Conservation (phyloP, 2,888 invertebrate species). For the Stegophylla sp. region DNA sequence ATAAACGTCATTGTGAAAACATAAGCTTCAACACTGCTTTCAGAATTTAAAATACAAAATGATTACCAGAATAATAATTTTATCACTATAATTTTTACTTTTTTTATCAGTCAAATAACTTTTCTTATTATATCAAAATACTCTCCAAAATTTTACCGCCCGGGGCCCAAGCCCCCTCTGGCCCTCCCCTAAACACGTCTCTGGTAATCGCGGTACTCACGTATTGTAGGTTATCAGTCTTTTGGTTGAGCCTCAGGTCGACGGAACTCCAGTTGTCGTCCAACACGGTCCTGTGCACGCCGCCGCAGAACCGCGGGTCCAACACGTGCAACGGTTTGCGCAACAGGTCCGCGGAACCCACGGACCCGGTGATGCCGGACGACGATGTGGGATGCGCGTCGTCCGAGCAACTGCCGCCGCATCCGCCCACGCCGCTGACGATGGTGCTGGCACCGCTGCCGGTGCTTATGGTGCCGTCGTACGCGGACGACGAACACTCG, state of each 20-base stretch:
- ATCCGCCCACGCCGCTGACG: background rate
- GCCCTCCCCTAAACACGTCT: no score
- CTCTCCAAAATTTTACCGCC: no score
- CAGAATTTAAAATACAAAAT: no score
- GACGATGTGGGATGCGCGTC: conserved; percentile 21
- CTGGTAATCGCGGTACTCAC: conserved; percentile 21
- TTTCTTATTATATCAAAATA: no score
- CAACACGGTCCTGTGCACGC: background rate
- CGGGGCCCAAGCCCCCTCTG: no score
- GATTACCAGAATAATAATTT: no score
- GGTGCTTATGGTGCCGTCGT: background rate
- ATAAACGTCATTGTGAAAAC: no score
- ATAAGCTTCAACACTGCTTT: no score
- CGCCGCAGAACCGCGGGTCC: conserved; percentile 21
- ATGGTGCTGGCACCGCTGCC: background rate
- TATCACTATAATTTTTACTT: no score
- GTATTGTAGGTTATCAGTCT: conserved; percentile 56
- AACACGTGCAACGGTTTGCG: conserved; percentile 1
- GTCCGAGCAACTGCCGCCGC: conserved; percentile 27
- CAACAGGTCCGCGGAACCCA: background rate
- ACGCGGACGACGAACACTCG: no score
- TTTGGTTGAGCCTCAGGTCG: conserved; percentile 50
- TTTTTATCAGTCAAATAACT: no score
- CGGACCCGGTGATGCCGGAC: conserved; percentile 36
- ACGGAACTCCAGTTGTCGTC: conserved; percentile 9